Conservation (phyloP, 2,113 vertebrate species). For the Prunella himalayana region DNA sequence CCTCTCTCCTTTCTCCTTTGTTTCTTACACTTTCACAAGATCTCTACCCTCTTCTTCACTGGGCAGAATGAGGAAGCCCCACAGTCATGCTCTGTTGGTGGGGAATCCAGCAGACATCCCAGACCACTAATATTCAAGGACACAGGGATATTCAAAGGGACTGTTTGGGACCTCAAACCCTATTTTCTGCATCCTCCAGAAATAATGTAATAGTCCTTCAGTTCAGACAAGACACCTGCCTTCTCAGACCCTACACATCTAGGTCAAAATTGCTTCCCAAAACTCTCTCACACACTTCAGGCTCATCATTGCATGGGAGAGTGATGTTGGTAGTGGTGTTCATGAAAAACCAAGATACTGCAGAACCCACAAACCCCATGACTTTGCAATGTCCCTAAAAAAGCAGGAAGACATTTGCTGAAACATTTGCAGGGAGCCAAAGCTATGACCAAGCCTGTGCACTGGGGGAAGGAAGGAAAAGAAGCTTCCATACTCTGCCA, state of each 20-base stretch:
- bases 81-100: fast-evolving
- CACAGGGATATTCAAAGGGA: background rate
- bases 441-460: background rate
- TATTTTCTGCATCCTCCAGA: background rate
- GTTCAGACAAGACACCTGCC: background rate
- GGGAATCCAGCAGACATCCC: background rate
- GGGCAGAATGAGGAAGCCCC: background rate
- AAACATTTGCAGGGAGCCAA: background rate
- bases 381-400: background rate
- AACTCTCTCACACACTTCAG: background rate
- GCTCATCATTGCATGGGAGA: background rate
- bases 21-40: background rate
- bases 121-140: background rate
- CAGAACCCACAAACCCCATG: background rate
- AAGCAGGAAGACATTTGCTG: background rate
- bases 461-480: background rate
- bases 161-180: background rate
- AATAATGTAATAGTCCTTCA: background rate
- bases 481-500: background rate
- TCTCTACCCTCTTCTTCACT: background rate
- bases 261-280: background rate
- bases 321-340: background rate
- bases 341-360: background rate
- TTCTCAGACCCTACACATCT: background rate
- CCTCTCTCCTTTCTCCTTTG: background rate